phyloP scores from a whole-genome alignment of 1,140 invertebrate species.

The Ridgeia piscesae region DNA sequence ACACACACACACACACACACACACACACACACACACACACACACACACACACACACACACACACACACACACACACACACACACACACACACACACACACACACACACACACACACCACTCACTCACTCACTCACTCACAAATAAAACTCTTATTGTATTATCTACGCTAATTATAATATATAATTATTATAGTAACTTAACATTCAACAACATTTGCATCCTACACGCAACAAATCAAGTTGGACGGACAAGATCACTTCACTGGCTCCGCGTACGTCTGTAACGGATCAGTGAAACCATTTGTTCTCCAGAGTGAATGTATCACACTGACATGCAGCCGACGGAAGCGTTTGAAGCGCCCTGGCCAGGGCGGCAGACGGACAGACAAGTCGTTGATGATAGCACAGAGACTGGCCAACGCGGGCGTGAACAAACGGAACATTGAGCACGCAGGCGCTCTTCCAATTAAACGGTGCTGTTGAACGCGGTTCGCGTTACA shows the following conservation, averaged over 20 bases:
- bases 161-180: no score
- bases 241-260: no score
- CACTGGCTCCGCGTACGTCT: not conserved
- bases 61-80: no score
- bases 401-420: not conserved
- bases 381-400: not conserved
- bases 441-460: not conserved
- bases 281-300: not conserved
- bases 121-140: no score
- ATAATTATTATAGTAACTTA: not conserved
- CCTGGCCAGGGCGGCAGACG: not conserved
- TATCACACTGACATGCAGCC: not conserved
- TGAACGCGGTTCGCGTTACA: not conserved
- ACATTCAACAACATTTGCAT: no score
- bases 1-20: no score
- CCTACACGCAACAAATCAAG: no score
- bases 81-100: no score
- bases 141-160: no score
- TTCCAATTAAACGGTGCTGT: not conserved
- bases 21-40: no score
- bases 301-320: not conserved
- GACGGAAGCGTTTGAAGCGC: not conserved
- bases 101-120: no score
- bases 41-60: no score
- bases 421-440: not conserved